Conservation (phyloP, 64 coral and sea anemone genomes). For the Stichodactyla mertensii region DNA sequence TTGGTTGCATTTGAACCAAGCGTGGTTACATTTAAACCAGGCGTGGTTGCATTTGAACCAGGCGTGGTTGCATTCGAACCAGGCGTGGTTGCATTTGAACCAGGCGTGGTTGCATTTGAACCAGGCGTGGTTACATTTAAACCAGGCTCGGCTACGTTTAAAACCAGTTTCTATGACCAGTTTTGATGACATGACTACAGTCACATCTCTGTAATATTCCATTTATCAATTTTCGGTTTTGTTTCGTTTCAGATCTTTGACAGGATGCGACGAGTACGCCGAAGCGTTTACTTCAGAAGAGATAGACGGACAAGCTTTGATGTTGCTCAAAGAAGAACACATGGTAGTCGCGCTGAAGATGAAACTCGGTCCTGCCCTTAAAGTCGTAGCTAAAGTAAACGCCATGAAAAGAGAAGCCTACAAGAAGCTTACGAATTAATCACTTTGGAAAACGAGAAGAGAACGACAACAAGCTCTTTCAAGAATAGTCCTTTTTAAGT, state of each 20-base stretch:
- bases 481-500: background rate
- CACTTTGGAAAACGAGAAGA: background rate
- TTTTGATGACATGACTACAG: background rate
- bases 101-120: background rate
- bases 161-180: background rate
- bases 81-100: background rate
- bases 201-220: background rate
- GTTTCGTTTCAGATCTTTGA: slow-evolving; percentile 41
- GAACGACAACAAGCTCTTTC: background rate
- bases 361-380: slow-evolving; percentile 95
- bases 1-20: background rate
- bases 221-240: background rate
- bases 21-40: background rate
- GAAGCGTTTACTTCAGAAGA: slow-evolving; percentile 86
- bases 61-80: background rate
- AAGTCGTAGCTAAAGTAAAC: slow-evolving; percentile 89
- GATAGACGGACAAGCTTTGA: slow-evolving; percentile 95
- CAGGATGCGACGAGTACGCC: slow-evolving; percentile 87
- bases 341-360: slow-evolving; percentile 94
- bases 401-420: slow-evolving; percentile 68
- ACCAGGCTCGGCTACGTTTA: no score
- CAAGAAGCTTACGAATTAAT: slow-evolving; percentile 27
- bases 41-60: background rate
- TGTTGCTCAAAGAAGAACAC: slow-evolving; percentile 92
- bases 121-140: background rate